Percentiles rank a stretch among this genome's conserved stretches.
phyloP scores from a whole-genome alignment of 1,140 invertebrate species.

The Drosophila punjabiensis region DNA sequence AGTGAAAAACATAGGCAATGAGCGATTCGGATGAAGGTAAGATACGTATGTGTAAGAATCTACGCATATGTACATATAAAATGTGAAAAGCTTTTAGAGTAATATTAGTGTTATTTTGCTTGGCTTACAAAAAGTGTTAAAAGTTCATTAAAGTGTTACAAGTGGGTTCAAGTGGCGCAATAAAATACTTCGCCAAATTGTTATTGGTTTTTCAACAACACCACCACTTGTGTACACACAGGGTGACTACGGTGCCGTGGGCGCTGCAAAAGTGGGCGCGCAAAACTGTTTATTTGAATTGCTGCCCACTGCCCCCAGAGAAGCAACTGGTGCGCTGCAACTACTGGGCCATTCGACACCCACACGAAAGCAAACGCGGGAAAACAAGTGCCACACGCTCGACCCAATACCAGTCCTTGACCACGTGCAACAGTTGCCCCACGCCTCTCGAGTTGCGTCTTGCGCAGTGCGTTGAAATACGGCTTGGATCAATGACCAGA shows the following conservation, averaged over 20 bases:
- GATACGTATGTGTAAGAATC: neutral
- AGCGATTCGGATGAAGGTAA: conserved; percentile 77
- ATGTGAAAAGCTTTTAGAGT: neutral
- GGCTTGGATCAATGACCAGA: conserved; percentile 66
- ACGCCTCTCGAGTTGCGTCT: conserved; percentile 47
- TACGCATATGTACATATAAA: neutral
- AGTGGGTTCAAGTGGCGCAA: conserved; percentile 4
- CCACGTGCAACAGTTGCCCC: conserved; percentile 71
- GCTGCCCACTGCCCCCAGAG: too few relatives aligned
- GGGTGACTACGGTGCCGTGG: conserved; percentile 15
- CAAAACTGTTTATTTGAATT: conserved; percentile 25
- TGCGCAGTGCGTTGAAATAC: conserved; percentile 60
- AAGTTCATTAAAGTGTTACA: too few relatives aligned
- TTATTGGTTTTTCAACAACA: conserved; percentile 55
- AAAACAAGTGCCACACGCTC: conserved; percentile 6
- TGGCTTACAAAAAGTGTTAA: neutral
- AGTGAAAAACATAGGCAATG: conserved; percentile 4
- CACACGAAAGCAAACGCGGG: neutral
- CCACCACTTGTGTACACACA: conserved; percentile 9
- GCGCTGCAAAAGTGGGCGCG: conserved; percentile 14
- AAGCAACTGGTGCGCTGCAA: conserved; percentile 36
- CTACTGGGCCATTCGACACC: conserved; percentile 31
- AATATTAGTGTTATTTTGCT: neutral
- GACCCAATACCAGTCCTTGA: conserved; percentile 29
- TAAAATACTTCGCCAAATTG: neutral